Evolutionary conservation across 1,140 invertebrate species (phyloP).

Genomic region (Drosophila sulfurigaster): DNA sequence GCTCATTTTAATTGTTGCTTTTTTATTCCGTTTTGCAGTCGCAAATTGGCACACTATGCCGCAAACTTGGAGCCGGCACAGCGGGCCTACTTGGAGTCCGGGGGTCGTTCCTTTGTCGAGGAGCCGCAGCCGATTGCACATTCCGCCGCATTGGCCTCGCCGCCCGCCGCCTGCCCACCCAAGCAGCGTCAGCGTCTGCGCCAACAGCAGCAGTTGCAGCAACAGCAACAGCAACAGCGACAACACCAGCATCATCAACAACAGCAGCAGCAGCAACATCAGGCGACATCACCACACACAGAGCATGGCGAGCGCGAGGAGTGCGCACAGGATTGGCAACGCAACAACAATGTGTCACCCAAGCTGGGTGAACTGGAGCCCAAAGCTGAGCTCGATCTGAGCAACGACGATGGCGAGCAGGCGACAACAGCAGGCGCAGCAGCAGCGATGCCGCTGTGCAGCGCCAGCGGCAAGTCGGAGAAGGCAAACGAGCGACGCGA

Average conservation of each 20-base stretch:
- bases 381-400: slow-evolving; percentile 38
- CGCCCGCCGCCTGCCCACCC: slow-evolving; percentile 72
- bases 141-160: slow-evolving; percentile 59
- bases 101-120: slow-evolving; percentile 61
- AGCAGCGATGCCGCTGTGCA: slow-evolving; percentile 9
- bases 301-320: slow-evolving; percentile 18
- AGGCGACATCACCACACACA: slow-evolving; percentile 17
- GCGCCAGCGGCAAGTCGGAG: slow-evolving; percentile 47
- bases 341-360: slow-evolving; percentile 27
- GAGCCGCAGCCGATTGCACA: slow-evolving; percentile 58
- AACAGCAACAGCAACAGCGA: slow-evolving; percentile 38
- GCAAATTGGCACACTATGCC: slow-evolving; percentile 74
- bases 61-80: slow-evolving; percentile 72
- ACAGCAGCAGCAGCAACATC: slow-evolving; percentile 39
- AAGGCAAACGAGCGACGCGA: slow-evolving; percentile 63
- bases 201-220: slow-evolving; percentile 61
- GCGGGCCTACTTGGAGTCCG: slow-evolving; percentile 72
- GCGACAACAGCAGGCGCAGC: background rate
- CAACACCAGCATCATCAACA: slow-evolving; percentile 39
- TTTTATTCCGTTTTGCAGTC: slow-evolving; percentile 34
- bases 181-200: slow-evolving; percentile 72
- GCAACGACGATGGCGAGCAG: slow-evolving; percentile 38
- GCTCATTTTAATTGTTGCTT: background rate
- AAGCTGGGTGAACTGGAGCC: slow-evolving; percentile 31
- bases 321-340: slow-evolving; percentile 42